Evolutionary conservation across 1,140 invertebrate genomes (phyloP).

Genomic region (Chelonus insularis): DNA sequence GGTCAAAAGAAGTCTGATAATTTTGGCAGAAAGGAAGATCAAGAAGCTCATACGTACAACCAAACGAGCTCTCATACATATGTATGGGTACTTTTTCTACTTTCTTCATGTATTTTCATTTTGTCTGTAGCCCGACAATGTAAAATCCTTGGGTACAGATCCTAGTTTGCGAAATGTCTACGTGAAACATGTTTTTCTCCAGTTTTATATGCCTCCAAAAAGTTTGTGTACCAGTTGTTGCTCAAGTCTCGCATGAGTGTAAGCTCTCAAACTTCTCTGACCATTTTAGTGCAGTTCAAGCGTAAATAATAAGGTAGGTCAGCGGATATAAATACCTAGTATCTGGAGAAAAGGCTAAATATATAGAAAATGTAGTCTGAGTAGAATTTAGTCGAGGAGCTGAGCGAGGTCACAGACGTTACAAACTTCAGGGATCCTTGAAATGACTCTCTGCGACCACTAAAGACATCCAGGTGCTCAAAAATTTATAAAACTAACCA

Average conservation of each 20-base stretch:
- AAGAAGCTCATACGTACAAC: too few relatives aligned
- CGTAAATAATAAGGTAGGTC: conserved; percentile 4
- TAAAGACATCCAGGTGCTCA: too few relatives aligned
- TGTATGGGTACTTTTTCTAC: neutral
- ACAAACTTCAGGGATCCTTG: too few relatives aligned
- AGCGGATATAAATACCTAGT: too few relatives aligned
- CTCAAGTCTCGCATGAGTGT: neutral
- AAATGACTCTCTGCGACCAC: too few relatives aligned
- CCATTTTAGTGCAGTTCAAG: neutral
- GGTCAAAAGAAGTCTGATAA: neutral
- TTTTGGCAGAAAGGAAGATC: too few relatives aligned
- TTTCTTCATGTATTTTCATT: neutral
- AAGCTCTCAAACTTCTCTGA: neutral
- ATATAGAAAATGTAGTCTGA: too few relatives aligned
- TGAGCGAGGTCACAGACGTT: too few relatives aligned
- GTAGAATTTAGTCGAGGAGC: too few relatives aligned
- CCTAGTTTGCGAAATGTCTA: neutral
- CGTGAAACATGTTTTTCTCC: neutral
- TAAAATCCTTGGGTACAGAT: neutral
- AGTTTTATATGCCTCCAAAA: neutral
- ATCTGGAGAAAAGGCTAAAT: too few relatives aligned
- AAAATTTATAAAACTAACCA: too few relatives aligned
- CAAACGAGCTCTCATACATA: neutral
- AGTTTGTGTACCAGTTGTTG: neutral
- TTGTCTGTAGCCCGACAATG: too few relatives aligned